A percentile compares a stretch with the other conserved stretches of the same genome.
Conservation (phyloP, 1,140 invertebrate genomes). For the Megathymus violae region DNA sequence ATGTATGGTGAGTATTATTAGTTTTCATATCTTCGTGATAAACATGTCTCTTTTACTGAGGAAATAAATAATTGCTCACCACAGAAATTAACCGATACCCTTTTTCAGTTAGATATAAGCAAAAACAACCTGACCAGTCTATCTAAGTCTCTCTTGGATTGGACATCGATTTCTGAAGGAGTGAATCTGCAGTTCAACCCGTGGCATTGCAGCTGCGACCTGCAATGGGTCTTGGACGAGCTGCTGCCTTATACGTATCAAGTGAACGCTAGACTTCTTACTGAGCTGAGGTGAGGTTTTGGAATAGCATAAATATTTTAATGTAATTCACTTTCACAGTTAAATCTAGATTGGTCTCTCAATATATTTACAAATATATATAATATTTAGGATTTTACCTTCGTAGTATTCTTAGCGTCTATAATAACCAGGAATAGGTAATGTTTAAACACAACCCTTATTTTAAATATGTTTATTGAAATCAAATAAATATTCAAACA, state of each 20-base stretch:
- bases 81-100: background rate
- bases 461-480: too few relatives aligned
- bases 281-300: slow-evolving; percentile 70
- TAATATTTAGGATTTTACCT: too few relatives aligned
- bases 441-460: too few relatives aligned
- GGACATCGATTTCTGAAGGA: slow-evolving; percentile 60
- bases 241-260: slow-evolving; percentile 69
- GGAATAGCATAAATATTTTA: too few relatives aligned
- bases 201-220: slow-evolving; percentile 79
- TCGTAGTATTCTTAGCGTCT: too few relatives aligned
- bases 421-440: too few relatives aligned
- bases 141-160: slow-evolving; percentile 62
- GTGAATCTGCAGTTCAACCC: slow-evolving; percentile 81
- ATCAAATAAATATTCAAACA: too few relatives aligned
- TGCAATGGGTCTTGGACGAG: slow-evolving; percentile 81
- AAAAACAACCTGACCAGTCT: slow-evolving; percentile 73
- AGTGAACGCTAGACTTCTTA: slow-evolving; percentile 59
- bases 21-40: background rate
- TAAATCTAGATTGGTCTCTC: too few relatives aligned
- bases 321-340: too few relatives aligned
- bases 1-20: slow-evolving; percentile 78
- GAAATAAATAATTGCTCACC: background rate
- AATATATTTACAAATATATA: too few relatives aligned
- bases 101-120: slow-evolving; percentile 80
- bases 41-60: too few relatives aligned